phyloP scores from a whole-genome alignment of 2,888 invertebrate species.

The Lepidocyrtoides sp. region DNA sequence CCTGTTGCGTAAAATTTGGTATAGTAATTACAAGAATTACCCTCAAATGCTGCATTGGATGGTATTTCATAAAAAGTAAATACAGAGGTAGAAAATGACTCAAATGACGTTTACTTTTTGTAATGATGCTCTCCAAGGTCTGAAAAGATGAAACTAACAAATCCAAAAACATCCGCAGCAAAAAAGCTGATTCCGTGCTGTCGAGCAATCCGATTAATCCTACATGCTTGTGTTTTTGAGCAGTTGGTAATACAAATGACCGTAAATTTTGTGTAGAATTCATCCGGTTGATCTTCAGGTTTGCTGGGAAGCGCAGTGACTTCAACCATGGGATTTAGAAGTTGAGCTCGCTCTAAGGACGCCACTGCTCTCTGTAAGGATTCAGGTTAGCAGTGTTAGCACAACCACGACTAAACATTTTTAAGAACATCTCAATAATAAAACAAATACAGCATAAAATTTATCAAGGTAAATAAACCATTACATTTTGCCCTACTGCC shows the following conservation, averaged over 20 bases:
- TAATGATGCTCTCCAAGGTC: conserved; percentile 95
- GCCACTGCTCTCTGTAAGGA: conserved; percentile 93
- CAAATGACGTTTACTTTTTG: conserved; percentile 89
- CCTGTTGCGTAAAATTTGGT: conserved; percentile 47
- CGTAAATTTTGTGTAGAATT: conserved; percentile 92
- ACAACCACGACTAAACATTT: too few species aligned
- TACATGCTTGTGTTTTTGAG: conserved; percentile 90
- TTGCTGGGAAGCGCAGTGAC: conserved; percentile 88
- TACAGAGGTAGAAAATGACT: too few species aligned
- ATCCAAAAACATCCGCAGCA: conserved; percentile 97
- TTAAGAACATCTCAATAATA: too few species aligned
- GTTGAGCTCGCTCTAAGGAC: conserved; percentile 92
- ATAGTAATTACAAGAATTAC: background rate
- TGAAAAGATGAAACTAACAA: conserved; percentile 96
- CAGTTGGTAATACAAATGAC: conserved; percentile 93
- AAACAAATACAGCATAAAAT: too few species aligned
- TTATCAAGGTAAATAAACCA: too few species aligned
- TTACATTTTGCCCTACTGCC: conserved; percentile 92
- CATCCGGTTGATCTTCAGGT: conserved; percentile 91
- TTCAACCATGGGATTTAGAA: conserved; percentile 97
- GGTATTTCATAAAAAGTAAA: background rate
- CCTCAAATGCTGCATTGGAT: too few species aligned
- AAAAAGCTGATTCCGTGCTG: conserved; percentile 93
- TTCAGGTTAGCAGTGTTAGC: too few species aligned
- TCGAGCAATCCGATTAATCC: conserved; percentile 92